Evolutionary conservation across 2,797 vertebrate species (phyloP).

Genomic region (Bovichtus variegatus): DNA sequence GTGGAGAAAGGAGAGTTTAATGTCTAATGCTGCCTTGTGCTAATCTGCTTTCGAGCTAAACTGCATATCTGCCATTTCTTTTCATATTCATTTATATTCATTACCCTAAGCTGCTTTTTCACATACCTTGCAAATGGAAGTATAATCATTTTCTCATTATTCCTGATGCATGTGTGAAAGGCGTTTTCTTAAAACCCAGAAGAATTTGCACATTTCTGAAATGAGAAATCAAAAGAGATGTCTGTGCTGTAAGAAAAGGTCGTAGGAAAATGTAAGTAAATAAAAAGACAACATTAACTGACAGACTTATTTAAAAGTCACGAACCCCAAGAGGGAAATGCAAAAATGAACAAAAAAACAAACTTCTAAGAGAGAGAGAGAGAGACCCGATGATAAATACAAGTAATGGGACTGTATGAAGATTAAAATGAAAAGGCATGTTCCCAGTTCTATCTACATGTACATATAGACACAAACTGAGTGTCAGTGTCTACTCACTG

Average conservation of each 20-base stretch:
- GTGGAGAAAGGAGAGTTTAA: not conserved
- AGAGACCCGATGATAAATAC: not conserved
- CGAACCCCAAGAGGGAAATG: not conserved
- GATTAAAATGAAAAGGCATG: not conserved
- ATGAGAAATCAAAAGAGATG: not conserved
- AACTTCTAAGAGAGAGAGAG: not conserved
- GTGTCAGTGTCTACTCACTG: not conserved
- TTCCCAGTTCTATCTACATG: not conserved
- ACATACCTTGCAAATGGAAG: constrained; percentile 14
- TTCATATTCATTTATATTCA: constrained; percentile 54
- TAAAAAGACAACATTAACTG: not conserved
- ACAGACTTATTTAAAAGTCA: not conserved
- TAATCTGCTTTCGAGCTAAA: constrained; percentile 24
- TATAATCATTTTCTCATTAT: constrained; percentile 27
- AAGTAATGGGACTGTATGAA: not conserved
- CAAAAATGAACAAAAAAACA: not conserved
- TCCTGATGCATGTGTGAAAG: not conserved
- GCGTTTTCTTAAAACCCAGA: not conserved
- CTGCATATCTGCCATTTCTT: constrained; percentile 39
- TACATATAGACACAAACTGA: not conserved
- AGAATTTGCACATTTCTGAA: not conserved
- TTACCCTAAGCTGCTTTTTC: constrained; percentile 52
- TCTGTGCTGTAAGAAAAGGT: not conserved
- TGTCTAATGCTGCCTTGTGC: not conserved
- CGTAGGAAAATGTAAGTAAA: not conserved